Conservation (phyloP, 1,140 invertebrate genomes). For the Archivesica marissinica region DNA sequence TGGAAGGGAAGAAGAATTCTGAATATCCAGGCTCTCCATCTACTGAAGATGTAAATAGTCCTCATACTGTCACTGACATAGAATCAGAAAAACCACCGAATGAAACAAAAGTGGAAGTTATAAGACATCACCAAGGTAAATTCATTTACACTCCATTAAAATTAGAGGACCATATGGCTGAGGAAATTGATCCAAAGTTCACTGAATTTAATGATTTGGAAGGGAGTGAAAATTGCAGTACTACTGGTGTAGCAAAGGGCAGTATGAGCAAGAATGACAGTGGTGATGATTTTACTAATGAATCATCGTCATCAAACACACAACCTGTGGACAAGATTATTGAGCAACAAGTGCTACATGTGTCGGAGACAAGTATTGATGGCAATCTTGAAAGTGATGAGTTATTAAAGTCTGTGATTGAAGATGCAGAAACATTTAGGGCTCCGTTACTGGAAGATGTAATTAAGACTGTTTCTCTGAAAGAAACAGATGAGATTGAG, state of each 20-base stretch:
- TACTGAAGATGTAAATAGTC: background rate
- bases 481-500: constrained; percentile 1
- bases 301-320: background rate
- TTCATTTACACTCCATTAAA: too few relatives aligned
- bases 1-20: background rate
- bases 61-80: background rate
- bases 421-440: constrained; percentile 47
- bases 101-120: too few relatives aligned
- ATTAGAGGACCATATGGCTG: too few relatives aligned
- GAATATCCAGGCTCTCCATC: background rate
- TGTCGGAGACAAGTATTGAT: background rate
- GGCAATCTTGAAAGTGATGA: constrained; percentile 12
- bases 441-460: constrained; percentile 49
- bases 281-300: background rate
- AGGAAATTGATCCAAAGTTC: background rate
- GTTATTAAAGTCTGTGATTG: constrained; percentile 37
- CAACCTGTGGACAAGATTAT: background rate
- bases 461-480: constrained; percentile 17
- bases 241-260: background rate
- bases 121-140: too few relatives aligned
- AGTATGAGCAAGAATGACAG: background rate
- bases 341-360: background rate
- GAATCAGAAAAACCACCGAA: too few relatives aligned
- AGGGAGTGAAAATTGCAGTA: background rate
- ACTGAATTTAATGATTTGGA: background rate